Evolutionary conservation across 2,888 invertebrate genomes (phyloP).

Genomic region (Drosophila imparisetae): DNA sequence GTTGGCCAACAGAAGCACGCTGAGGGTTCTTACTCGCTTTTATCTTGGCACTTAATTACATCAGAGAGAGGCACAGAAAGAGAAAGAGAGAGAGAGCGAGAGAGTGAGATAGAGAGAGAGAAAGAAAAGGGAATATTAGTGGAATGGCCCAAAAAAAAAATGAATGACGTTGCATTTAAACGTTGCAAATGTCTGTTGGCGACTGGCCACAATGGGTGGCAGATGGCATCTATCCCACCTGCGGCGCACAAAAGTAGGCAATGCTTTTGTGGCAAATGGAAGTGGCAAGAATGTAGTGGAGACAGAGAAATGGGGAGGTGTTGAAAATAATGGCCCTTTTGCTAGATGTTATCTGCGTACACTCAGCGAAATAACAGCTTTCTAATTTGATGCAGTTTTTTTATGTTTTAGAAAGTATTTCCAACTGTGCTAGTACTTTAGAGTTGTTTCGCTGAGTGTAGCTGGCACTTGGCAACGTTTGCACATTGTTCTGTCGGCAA

Average conservation of each 20-base stretch:
- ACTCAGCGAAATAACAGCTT: not conserved
- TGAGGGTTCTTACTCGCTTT: slow-evolving; percentile 39
- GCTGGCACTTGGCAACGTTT: slow-evolving; percentile 54
- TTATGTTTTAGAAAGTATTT: not conserved
- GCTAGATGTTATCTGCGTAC: slow-evolving; percentile 45
- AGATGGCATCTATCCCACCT: slow-evolving; percentile 32
- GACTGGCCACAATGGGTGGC: slow-evolving; percentile 1
- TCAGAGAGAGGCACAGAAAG: slow-evolving; percentile 20
- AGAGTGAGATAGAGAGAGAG: not conserved
- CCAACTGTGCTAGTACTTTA: not conserved
- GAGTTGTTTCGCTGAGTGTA: slow-evolving; percentile 2
- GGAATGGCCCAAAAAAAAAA: not conserved
- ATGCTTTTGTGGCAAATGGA: slow-evolving; percentile 34
- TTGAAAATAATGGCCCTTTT: slow-evolving; percentile 42
- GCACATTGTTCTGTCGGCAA: slow-evolving; percentile 34
- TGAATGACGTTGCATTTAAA: slow-evolving; percentile 25
- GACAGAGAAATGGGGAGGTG: not conserved
- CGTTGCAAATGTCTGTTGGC: slow-evolving; percentile 34
- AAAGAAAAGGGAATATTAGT: slow-evolving; percentile 9
- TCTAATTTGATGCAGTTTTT: not conserved
- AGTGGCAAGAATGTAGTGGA: not conserved
- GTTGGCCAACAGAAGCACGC: slow-evolving; percentile 35
- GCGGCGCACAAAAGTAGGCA: slow-evolving; percentile 57
- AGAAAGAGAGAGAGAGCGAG: not conserved
- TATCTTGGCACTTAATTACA: slow-evolving; percentile 67